Base-by-base conservation (phyloP, 2,888 invertebrate genomes). In the Yponomeuta cagnagella region DNA sequence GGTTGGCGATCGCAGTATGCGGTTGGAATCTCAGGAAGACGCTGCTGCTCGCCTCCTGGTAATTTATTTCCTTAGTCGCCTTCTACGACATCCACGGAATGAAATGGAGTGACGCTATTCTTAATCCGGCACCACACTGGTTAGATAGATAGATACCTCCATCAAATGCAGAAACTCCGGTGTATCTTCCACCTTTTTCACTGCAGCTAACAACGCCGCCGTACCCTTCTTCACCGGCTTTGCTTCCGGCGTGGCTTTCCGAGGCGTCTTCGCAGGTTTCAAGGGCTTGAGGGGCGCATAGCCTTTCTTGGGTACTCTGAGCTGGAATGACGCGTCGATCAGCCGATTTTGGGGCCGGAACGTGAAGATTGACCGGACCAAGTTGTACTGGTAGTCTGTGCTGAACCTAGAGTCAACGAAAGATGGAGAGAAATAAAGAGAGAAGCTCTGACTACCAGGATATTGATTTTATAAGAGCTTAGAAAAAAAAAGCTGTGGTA, bases 311-410 rank as follows among this genome's bases (percentile, higher is more conserved):
- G 91, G 90, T 1, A 75, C 77, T n/a, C 82, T 83, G 1, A 91
- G 74, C 71, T 86, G 84, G 73, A 83, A 83, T 0, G 90, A 87
- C 0, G 82, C 77, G 64, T 91, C 88, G 5, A 89, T 85, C 6
- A 80, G 75, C 0, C 70, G 68, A 70, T 89, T 88, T 1, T 86
- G 90, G 0, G 91, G 90, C 0, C 82, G 75, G 69, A 82, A 83
- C 0, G 90, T 89, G 78, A 90, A 91, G 0, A 91, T 78, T 0
- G 90, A 86, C 0, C 90, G 83, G 0, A 92, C 81, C 2, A 92
- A 72, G 31, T 90, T 76, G 77, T 85, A 91, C 72, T 91, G 91
- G 74, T 85, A 91, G 72, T 92, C 91, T 1, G 90, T 84, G 73
- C 90, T 88, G 77, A 92, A 90, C 58, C 91, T 91, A 75, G 8